A percentile compares a stretch with the other conserved stretches of the same genome.
phyloP scores from a whole-genome alignment of 1,140 invertebrate species.

The Delia radicum region DNA sequence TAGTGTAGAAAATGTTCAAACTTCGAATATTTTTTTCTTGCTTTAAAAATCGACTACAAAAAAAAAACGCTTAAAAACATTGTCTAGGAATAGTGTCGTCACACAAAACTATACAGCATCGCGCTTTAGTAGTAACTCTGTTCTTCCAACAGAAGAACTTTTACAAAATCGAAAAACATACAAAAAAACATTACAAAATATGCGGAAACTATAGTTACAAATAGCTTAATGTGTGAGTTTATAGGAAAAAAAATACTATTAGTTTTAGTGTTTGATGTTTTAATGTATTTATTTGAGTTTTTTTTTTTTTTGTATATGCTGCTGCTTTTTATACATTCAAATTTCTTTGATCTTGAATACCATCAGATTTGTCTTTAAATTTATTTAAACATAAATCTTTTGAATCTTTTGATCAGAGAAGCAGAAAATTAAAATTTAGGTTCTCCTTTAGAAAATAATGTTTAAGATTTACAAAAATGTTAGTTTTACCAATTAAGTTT shows the following conservation, averaged over 20 bases:
- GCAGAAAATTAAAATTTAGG: no score
- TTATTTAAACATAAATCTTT: no score
- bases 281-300: background rate
- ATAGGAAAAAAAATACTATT: background rate
- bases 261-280: background rate
- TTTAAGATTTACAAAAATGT: no score
- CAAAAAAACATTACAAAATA: background rate
- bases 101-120: background rate
- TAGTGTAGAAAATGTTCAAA: background rate
- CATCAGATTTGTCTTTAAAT: background rate
- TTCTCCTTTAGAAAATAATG: background rate
- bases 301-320: background rate
- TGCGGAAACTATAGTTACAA: background rate
- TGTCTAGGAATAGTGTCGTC: background rate
- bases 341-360: background rate
- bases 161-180: background rate
- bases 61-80: background rate
- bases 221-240: background rate
- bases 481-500: no score
- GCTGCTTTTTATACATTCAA: background rate
- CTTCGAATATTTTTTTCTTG: background rate
- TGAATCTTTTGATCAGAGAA: no score
- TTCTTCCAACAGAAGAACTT: background rate
- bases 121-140: background rate
- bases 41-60: background rate